Evolutionary conservation across 2,113 vertebrate genomes (phyloP).

Genomic region (Electrona antarctica): DNA sequence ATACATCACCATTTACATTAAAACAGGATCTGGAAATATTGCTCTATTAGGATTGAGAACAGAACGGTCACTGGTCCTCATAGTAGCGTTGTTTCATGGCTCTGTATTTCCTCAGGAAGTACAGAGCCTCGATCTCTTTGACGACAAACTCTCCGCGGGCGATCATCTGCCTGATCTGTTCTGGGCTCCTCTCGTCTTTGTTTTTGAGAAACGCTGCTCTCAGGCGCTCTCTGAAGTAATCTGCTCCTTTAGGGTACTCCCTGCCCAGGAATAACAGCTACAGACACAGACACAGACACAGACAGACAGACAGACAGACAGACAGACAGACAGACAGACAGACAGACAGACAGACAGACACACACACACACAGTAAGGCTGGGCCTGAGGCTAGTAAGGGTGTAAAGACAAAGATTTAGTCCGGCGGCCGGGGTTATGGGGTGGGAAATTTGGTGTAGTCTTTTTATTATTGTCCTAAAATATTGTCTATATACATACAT

Average conservation of each 20-base stretch:
- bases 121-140: conserved; percentile 82
- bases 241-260: conserved; percentile 67
- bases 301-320: neutral
- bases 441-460: no score
- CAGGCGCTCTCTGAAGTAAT: conserved; percentile 82
- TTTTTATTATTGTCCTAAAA: no score
- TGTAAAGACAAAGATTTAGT: no score
- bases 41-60: no score
- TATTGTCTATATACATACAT: no score
- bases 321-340: neutral
- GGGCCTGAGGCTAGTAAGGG: no score
- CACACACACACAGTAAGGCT: neutral
- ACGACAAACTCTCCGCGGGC: conserved; percentile 85
- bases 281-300: conserved; percentile 3
- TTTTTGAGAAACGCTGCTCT: conserved; percentile 70
- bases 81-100: no score
- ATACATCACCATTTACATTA: no score
- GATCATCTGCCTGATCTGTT: conserved; percentile 85
- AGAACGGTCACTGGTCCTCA: no score
- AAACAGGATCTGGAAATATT: no score
- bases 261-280: conserved; percentile 70
- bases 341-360: neutral
- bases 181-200: conserved; percentile 85
- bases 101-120: conserved; percentile 76
- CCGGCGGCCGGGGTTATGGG: no score